phyloP scores from a whole-genome alignment of 2,888 invertebrate genomes.

The Caenorhabditis virilis region DNA sequence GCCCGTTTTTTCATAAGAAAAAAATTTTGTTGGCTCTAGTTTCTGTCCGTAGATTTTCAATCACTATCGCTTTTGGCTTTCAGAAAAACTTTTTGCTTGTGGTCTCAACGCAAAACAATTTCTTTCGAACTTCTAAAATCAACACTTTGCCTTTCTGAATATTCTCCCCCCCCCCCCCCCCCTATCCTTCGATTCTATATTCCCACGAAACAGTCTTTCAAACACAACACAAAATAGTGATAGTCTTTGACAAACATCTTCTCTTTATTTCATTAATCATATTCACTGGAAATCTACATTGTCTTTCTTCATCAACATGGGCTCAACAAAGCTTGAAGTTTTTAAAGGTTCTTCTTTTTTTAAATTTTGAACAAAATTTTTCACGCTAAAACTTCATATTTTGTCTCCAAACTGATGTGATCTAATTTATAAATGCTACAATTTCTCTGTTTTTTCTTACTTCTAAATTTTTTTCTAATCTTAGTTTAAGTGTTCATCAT shows the following conservation, averaged over 20 bases:
- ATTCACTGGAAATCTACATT: too few relatives aligned
- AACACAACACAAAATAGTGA: not conserved
- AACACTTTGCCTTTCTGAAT: too few relatives aligned
- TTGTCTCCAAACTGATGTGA: too few relatives aligned
- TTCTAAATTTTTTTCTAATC: slow-evolving; percentile 30
- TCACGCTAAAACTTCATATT: too few relatives aligned
- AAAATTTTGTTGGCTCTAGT: not conserved
- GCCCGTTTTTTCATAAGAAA: not conserved
- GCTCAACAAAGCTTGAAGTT: too few relatives aligned
- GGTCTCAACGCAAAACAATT: not conserved
- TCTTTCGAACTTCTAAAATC: too few relatives aligned
- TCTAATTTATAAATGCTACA: too few relatives aligned
- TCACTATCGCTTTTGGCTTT: not conserved
- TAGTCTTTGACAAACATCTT: not conserved
- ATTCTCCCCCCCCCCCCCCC: not conserved
- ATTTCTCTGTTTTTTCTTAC: slow-evolving; percentile 1
- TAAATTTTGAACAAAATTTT: too few relatives aligned
- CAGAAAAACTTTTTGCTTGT: not conserved
- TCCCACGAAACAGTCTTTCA: not conserved
- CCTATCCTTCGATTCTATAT: not conserved
- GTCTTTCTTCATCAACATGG: too few relatives aligned
- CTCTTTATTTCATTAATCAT: too few relatives aligned
- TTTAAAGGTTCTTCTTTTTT: too few relatives aligned
- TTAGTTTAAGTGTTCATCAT: slow-evolving; percentile 1
- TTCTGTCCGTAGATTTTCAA: not conserved